phyloP scores from a whole-genome alignment of 2,888 invertebrate genomes.

The Physocephala rufipes region DNA sequence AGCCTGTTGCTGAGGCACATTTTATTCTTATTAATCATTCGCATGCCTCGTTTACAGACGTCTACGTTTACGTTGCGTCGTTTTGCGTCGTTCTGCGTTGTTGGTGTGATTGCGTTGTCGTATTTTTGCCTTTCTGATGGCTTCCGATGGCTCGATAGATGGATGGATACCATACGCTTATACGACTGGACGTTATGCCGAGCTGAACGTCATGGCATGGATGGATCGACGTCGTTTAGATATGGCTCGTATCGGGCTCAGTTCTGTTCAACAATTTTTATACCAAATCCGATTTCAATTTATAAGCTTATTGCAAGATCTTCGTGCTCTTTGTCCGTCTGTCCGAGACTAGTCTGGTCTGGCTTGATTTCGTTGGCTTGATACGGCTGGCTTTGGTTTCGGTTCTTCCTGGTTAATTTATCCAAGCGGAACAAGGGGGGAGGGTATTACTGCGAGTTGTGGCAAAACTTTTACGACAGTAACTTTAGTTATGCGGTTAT shows the following conservation, averaged over 20 bases:
- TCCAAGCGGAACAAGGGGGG: neutral
- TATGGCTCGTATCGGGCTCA: slow-evolving; percentile 18
- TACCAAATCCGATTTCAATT: slow-evolving; percentile 41
- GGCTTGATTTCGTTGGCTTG: neutral
- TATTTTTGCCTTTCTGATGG: slow-evolving; percentile 19
- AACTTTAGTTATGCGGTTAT: slow-evolving; percentile 12
- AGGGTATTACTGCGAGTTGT: neutral
- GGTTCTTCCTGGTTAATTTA: neutral
- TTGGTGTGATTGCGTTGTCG: neutral
- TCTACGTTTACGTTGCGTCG: slow-evolving; percentile 18
- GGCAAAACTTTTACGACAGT: slow-evolving; percentile 5
- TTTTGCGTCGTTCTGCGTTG: too few species aligned
- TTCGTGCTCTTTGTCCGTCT: neutral
- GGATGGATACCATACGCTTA: too few species aligned
- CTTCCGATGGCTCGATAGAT: slow-evolving; percentile 23
- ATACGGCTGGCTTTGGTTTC: neutral
- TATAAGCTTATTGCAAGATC: slow-evolving; percentile 35
- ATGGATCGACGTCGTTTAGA: slow-evolving; percentile 11
- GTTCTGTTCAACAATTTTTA: slow-evolving; percentile 36
- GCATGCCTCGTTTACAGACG: slow-evolving; percentile 32
- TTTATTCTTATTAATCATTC: slow-evolving; percentile 39
- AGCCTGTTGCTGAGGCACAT: slow-evolving; percentile 31
- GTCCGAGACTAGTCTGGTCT: too few species aligned
- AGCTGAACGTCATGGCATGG: neutral
- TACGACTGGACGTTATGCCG: too few species aligned